Percentiles rank a stretch among this genome's conserved stretches.
phyloP scores from a whole-genome alignment of 2,888 invertebrate species.

The Hetaerina titia region DNA sequence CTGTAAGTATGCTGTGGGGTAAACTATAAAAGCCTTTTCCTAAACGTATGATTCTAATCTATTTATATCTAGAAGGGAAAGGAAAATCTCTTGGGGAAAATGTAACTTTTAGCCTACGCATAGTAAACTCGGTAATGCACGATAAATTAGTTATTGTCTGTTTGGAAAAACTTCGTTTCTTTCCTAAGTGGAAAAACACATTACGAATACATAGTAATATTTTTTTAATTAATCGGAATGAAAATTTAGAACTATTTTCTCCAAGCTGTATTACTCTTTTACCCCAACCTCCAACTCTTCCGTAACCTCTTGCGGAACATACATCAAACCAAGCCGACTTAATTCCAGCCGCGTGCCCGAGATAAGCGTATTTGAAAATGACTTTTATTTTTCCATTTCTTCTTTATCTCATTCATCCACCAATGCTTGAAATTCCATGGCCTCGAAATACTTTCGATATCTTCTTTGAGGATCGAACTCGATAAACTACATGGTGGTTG shows the following conservation, averaged over 20 bases:
- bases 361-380: conserved; percentile 8
- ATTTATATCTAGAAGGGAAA: too few relatives aligned
- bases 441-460: conserved; percentile 40
- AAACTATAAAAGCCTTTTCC: too few relatives aligned
- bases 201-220: neutral
- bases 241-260: neutral
- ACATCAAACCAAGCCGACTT: conserved; percentile 47
- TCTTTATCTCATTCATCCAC: conserved; percentile 9
- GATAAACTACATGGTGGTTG: neutral
- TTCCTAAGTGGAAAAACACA: too few relatives aligned
- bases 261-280: neutral
- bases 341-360: conserved; percentile 46
- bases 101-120: too few relatives aligned
- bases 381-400: neutral
- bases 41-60: too few relatives aligned
- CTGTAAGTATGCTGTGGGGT: too few relatives aligned
- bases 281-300: neutral
- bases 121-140: too few relatives aligned
- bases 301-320: neutral
- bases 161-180: too few relatives aligned
- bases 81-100: too few relatives aligned
- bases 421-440: neutral
- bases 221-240: neutral
- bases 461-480: conserved; percentile 45
- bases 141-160: too few relatives aligned